Evolutionary conservation across 2,797 vertebrate species (phyloP).

Genomic region (Salmo trutta): DNA sequence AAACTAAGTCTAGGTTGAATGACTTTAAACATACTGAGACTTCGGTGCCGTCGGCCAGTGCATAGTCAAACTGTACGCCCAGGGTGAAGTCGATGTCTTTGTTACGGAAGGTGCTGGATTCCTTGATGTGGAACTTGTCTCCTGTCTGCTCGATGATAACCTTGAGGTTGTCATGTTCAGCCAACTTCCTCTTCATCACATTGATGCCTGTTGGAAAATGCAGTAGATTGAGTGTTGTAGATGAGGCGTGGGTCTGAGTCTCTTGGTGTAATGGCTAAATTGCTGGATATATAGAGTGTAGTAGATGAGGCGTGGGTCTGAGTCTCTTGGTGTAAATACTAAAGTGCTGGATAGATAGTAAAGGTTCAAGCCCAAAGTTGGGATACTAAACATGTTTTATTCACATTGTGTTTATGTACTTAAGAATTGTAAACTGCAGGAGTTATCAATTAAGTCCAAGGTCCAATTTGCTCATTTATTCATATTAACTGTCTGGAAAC

Average conservation of each 20-base stretch:
- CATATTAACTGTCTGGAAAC: background rate
- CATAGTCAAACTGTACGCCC: slow-evolving; percentile 83
- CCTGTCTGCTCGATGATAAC: slow-evolving; percentile 86
- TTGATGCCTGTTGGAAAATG: slow-evolving; percentile 77
- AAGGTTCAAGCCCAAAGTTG: no score
- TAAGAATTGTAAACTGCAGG: background rate
- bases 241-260: background rate
- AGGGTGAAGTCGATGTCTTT: slow-evolving; percentile 86
- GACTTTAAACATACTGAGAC: slow-evolving; percentile 67
- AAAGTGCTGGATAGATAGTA: no score
- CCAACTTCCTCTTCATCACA: slow-evolving; percentile 89
- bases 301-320: background rate
- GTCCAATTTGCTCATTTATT: background rate
- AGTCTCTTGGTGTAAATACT: background rate
- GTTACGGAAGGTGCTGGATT: slow-evolving; percentile 88
- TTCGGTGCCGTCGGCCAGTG: slow-evolving; percentile 89
- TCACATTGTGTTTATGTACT: no score
- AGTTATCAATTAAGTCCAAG: background rate
- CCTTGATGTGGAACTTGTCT: slow-evolving; percentile 86
- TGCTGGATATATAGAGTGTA: background rate
- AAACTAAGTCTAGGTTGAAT: background rate
- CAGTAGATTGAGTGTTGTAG: background rate
- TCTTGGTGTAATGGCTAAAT: background rate
- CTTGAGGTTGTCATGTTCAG: slow-evolving; percentile 90
- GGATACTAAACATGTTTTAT: background rate